Conservation (phyloP, 2,113 vertebrate genomes). For the Chrysochloris asiatica region DNA sequence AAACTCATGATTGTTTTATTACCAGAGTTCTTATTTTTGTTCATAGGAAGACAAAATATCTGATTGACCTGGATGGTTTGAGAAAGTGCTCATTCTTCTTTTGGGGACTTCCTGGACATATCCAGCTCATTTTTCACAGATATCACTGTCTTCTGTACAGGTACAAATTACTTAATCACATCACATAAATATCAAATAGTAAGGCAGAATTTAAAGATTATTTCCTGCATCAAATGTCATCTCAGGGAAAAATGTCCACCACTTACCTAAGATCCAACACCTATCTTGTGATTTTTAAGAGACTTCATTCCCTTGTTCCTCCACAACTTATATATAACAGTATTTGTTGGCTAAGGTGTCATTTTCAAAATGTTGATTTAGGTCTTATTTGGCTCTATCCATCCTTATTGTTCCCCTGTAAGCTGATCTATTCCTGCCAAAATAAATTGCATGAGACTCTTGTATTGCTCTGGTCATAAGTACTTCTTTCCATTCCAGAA, state of each 20-base stretch:
- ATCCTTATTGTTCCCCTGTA: not conserved
- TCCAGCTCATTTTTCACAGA: conserved; percentile 26
- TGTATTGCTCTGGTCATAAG: not conserved
- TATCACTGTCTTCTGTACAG: not conserved
- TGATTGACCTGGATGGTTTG: not conserved
- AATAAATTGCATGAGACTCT: not conserved
- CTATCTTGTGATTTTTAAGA: conserved; percentile 61
- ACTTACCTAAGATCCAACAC: conserved; percentile 71
- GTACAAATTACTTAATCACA: conserved; percentile 32
- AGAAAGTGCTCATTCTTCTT: conserved; percentile 13
- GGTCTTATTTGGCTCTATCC: not conserved
- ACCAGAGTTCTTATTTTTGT: not conserved
- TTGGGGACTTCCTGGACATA: not conserved
- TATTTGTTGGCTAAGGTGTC: not conserved
- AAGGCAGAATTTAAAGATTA: conserved; percentile 53
- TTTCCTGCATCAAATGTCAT: conserved; percentile 53
- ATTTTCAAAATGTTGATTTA: not conserved
- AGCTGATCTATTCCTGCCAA: not conserved
- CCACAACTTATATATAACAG: conserved; percentile 23
- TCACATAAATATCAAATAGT: conserved; percentile 32
- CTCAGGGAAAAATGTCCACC: conserved; percentile 55
- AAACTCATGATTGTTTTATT: conserved; percentile 44
- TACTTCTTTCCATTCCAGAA: not conserved
- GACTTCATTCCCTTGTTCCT: conserved; percentile 45
- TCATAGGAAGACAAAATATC: not conserved